phyloP scores from a whole-genome alignment of 2,797 vertebrate genomes.

The Hypotaenidia philippensis region DNA sequence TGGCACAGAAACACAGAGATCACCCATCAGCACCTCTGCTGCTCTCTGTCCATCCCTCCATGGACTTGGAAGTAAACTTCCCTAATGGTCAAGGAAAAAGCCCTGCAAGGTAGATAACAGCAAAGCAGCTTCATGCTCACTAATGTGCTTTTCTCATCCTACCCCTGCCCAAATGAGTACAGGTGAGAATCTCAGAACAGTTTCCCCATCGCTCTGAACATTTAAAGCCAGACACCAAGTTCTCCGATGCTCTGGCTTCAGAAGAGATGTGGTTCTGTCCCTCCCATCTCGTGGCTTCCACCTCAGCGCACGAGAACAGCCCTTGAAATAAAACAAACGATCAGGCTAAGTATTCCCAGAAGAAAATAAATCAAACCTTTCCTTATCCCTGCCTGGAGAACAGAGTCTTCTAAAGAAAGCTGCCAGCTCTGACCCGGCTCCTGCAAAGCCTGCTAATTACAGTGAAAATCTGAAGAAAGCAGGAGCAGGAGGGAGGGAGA shows the following conservation, averaged over 20 bases:
- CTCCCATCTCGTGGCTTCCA: background rate
- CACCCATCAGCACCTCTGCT: background rate
- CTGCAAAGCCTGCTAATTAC: constrained; percentile 13
- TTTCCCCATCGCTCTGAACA: background rate
- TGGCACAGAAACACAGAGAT: background rate
- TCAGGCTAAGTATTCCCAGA: background rate
- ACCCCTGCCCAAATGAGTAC: background rate
- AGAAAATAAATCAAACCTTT: background rate
- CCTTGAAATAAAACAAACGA: background rate
- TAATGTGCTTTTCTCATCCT: background rate
- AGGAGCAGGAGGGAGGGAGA: background rate
- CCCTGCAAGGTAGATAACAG: background rate
- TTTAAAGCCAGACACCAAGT: background rate
- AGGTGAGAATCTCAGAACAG: background rate
- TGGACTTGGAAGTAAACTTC: background rate
- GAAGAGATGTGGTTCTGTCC: background rate
- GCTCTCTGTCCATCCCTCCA: background rate
- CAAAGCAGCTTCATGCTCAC: background rate
- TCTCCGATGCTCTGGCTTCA: background rate
- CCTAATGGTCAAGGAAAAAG: background rate
- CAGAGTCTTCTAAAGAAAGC: background rate
- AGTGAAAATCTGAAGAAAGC: constrained; percentile 30
- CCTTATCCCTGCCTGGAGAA: constrained; percentile 10
- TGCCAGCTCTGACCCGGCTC: background rate
- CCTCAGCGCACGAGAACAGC: background rate